These are phyloP conservation scores for Anguilla rostrata DNA, from an alignment of 2,113 vertebrate genomes.

Conservation along the genomic window DNA sequence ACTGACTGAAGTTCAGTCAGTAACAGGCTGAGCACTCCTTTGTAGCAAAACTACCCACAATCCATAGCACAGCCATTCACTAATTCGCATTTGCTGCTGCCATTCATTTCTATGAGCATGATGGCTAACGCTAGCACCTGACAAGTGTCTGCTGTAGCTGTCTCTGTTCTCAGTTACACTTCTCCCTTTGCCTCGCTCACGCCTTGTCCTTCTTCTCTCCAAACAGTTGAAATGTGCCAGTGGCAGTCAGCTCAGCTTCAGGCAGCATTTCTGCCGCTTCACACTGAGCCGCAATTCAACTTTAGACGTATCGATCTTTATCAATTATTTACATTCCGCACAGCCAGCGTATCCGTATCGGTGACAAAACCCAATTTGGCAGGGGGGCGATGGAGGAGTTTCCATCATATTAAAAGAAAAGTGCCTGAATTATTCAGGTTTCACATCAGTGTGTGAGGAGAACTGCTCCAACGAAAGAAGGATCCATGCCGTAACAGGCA, in stretches of 20 bases:
- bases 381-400: background rate
- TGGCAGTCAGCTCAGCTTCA: background rate
- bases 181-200: background rate
- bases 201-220: background rate
- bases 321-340: background rate
- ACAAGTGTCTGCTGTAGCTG: too few relatives aligned
- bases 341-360: background rate
- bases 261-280: background rate
- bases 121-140: too few relatives aligned
- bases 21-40: too few relatives aligned
- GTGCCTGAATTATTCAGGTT: background rate
- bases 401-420: background rate
- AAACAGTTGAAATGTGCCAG: background rate
- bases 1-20: too few relatives aligned
- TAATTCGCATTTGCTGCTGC: too few relatives aligned
- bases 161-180: background rate
- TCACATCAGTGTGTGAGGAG: background rate
- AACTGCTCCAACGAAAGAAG: background rate
- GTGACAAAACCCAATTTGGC: background rate
- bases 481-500: background rate
- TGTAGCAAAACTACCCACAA: too few relatives aligned
- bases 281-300: background rate
- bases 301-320: background rate
- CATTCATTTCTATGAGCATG: too few relatives aligned
- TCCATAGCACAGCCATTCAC: too few relatives aligned